Evolutionary conservation across 2,888 invertebrate genomes (phyloP).

Genomic region (Nebria salina): DNA sequence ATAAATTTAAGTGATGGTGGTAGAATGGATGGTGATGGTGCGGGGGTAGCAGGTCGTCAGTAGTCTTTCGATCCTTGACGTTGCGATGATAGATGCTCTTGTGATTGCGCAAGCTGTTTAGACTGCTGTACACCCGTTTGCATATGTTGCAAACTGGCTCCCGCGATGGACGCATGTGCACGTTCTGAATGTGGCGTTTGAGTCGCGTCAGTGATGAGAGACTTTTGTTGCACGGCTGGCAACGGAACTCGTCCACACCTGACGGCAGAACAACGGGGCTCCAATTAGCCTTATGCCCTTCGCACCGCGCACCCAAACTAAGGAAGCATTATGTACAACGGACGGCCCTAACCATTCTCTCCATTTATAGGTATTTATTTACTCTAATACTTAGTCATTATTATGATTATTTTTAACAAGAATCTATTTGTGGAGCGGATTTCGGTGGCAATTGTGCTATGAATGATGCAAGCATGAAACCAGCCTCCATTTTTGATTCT

Average conservation of each 20-base stretch:
- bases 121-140: constrained; percentile 90
- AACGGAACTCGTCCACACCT: constrained; percentile 88
- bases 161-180: constrained; percentile 89
- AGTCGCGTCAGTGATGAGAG: constrained; percentile 86
- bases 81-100: constrained; percentile 92
- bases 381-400: not conserved
- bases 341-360: constrained; percentile 27
- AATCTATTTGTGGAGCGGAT: not conserved
- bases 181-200: constrained; percentile 92
- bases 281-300: constrained; percentile 32
- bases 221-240: constrained; percentile 92
- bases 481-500: not conserved
- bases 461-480: not conserved
- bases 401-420: not conserved
- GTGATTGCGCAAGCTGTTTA: constrained; percentile 90
- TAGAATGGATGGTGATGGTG: constrained; percentile 56
- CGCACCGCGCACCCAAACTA: constrained; percentile 36
- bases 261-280: constrained; percentile 55
- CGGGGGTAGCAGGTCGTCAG: constrained; percentile 59
- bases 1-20: constrained; percentile 26
- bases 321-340: constrained; percentile 45
- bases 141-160: constrained; percentile 93
- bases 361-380: not conserved
- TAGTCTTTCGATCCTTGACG: constrained; percentile 77
- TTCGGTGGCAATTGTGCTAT: not conserved